Evolutionary conservation across 2,888 invertebrate genomes (phyloP), one percentile per base, ranked within the genome.

Genomic region (Ennomos erosarius): DNA sequence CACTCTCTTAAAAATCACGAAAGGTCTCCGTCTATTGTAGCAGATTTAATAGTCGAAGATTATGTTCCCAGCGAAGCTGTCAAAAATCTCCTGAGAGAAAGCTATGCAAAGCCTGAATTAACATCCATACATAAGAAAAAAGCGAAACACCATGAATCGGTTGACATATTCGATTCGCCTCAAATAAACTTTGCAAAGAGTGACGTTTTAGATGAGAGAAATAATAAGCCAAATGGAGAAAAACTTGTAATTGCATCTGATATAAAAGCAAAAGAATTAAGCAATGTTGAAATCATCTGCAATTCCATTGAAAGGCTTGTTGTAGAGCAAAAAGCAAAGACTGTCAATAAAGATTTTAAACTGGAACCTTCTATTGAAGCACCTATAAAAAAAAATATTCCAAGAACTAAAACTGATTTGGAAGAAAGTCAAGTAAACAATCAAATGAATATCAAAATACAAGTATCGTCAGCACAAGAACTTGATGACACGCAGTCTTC

Each of bases 151-250:
- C 75, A 81, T 1, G 71, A 76, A 9, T 90, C 90, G 1, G 71
- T 87, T 1, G 89, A 90, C 59, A 66, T 87, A 9, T 90, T 90
- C 56, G 88, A 81, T 48, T 85, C 85, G 8, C 87, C 78, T 10
- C 59, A 66, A 39, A 9, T 62, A 13, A 50, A 36, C 34, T 9
- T 58, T 44, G 42, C 48, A 1, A 73, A 73, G 62, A 34, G 51
- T 2, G 26, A 6, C 26, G 6, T 26, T 26, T 6, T 26, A 26
- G 26, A 26, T 4, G 26, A 26, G 5, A 26, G 4, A 26, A 26
- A 26, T 26, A 26, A 26, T 26, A 6, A 6, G 26, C 3, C 26
- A 26, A 26, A 26, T 43, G 46, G 56, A 10, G 67, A 77, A 4
- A 67, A 68, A 51, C 50, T 65, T 13, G 55, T 54, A 54, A 33